Conservation (phyloP, 2,113 vertebrate species). For the Oplegnathus fasciatus region DNA sequence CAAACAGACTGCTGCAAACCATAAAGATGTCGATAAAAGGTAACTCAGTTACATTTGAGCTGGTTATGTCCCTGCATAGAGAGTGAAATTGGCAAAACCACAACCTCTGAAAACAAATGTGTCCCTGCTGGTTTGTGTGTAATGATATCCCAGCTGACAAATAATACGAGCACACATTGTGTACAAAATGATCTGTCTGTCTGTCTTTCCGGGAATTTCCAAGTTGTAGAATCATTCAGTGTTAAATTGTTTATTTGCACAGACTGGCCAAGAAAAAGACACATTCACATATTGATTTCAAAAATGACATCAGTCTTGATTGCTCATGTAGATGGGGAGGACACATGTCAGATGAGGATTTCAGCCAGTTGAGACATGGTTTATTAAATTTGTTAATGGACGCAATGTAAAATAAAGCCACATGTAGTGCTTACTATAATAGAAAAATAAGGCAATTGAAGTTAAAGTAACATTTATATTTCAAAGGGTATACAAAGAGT, state of each 20-base stretch:
- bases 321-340: slow-evolving; percentile 14
- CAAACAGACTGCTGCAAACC: neutral
- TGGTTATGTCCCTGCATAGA: neutral
- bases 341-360: slow-evolving; percentile 38
- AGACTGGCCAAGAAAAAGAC: slow-evolving; percentile 1
- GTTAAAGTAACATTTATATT: neutral
- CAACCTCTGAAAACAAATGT: neutral
- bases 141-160: neutral
- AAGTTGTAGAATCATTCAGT: neutral
- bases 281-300: slow-evolving; percentile 11
- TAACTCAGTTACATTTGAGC: neutral
- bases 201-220: neutral
- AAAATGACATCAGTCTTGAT: slow-evolving; percentile 10
- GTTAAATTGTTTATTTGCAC: neutral
- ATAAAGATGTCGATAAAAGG: neutral
- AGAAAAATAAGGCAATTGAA: neutral
- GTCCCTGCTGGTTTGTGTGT: neutral
- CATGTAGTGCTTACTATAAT: neutral
- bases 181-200: neutral
- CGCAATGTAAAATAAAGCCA: neutral
- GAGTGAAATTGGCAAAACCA: neutral
- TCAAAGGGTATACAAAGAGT: neutral
- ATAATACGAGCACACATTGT: neutral
- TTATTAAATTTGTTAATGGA: slow-evolving; percentile 17
- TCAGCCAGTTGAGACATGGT: neutral